Evolutionary conservation across 2,888 invertebrate genomes (phyloP), one percentile per base, ranked within the genome.

Genomic region (Cybosia mesomella): DNA sequence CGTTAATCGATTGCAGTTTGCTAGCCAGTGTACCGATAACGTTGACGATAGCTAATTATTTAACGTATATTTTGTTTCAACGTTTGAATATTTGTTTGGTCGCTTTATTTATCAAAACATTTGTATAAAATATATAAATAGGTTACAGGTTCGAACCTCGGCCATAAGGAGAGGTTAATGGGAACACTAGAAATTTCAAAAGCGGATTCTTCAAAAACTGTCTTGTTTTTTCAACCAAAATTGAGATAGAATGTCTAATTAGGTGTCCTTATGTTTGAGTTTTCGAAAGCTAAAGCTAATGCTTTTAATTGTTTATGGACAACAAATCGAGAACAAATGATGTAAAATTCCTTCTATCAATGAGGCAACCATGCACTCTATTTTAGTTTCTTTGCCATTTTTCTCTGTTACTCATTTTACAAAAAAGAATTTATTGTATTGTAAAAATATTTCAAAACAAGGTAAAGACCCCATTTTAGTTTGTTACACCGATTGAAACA

Each of bases 401-500:
- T 59, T 39, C 59, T 24, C 39, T 4, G n/a, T 58, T 18, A 57
- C 57, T 22, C 8, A 15, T 39, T 59, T 22, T 22, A 15, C 36
- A 59, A 22, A 59, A 59, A 36, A 22, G 15, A 36, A 9, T 21
- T 22, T 39, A 24, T 24, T 59, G 43, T 43, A 10, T 43, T 43
- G 49, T 53, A 49, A 32, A 49, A 62, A 53, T 21, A 62, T 13
- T 32, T 53, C 49, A 62, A 54, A 54, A 62, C 53, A 64, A 39
- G 3, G 18, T 32, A 21, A 7, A 32, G 34, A 34, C 34, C 34
- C 53, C 32, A 32, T 54, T 58, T 24, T 67, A 62, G 32, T 18
- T 61, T 58, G 32, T 61, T 53, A 62, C 67, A n/a, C 28, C 64
- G 36, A 58, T 81, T 75, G 78, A 77, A 68, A 76, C 66, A 74